Evolutionary conservation across 2,113 vertebrate species (phyloP), one percentile per base, ranked within the genome.

Genomic region (Aphelocoma coerulescens): DNA sequence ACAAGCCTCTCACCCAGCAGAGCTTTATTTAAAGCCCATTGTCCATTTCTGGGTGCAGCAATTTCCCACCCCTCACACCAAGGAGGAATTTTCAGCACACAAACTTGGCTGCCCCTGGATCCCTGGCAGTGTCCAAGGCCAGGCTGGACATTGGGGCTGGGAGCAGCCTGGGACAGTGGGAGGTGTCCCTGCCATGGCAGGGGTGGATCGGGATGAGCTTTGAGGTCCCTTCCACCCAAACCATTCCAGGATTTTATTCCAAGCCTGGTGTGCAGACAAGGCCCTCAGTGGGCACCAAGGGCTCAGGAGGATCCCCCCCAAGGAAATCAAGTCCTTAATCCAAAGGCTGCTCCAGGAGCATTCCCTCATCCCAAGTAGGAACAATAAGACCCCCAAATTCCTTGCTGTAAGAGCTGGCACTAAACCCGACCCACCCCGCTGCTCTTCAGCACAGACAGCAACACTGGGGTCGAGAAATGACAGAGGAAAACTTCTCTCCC

Each of bases 351-450:
- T n/a, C 33, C 39, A 20, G 27, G 24, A 54, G n/a, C 8, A 6
- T 3, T 15, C 9, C 59, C 54, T 32, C 7, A 23, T 8, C 39
- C 73, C 16, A 46, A 9, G 13, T 5, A 21, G 19, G 1, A 14
- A 1, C 3, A 26, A 1, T 1, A 16, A 62, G 10, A 35, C 10
- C 5, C 44, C 35, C n/a, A 16, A 48, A 41, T 21, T 54, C 65
- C 27, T 13, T 6, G 2, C 18, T 11, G 1, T 1, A 2, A 18
- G 1, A 17, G 13, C 41, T 7, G 5, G 41, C 49, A 27, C 68
- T 18, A 12, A 69, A 43, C 22, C 51, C 0, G 0, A 35, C 35
- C 18, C 18, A 15, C 13, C 48, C 9, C 4, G 0, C 37, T 5
- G 35, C 28, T 41, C 57, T 24, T 30, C 39, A 35, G 51, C 27